Conservation (phyloP, 2,888 invertebrate genomes). For the Branchellion lobata region DNA sequence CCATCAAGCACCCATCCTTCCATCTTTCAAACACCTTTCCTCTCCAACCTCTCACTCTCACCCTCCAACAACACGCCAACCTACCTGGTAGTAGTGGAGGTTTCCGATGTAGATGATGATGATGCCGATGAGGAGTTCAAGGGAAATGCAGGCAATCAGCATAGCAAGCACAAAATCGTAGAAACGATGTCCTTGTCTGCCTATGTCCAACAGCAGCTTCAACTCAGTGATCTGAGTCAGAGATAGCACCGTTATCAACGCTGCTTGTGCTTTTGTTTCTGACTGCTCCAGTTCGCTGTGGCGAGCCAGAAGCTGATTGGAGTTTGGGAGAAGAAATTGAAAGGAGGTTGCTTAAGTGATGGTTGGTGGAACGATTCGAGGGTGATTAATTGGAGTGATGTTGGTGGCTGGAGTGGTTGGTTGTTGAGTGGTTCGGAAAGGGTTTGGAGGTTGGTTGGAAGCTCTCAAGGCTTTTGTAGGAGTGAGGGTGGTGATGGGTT, state of each 20-base stretch:
- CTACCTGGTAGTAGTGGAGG: conserved; percentile 51
- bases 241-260: conserved; percentile 52
- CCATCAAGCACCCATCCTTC: too few species aligned
- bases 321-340: background rate
- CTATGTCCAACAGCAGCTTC: conserved; percentile 53
- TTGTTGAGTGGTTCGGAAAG: background rate
- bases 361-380: background rate
- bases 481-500: background rate
- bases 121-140: conserved; percentile 53
- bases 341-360: background rate
- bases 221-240: conserved; percentile 54
- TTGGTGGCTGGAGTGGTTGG: background rate
- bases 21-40: too few species aligned
- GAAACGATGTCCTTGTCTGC: conserved; percentile 53
- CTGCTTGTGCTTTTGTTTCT: conserved; percentile 54
- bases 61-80: too few species aligned
- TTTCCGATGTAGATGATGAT: conserved; percentile 54
- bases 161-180: conserved; percentile 54
- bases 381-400: background rate
- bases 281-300: conserved; percentile 54
- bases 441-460: too few species aligned
- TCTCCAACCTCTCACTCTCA: too few species aligned
- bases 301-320: conserved; percentile 51
- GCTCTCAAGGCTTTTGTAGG: background rate
- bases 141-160: conserved; percentile 53